Evolutionary conservation across 2,113 vertebrate genomes (phyloP), one percentile per base, ranked within the genome.

Genomic region (Monarcha castaneiventris): DNA sequence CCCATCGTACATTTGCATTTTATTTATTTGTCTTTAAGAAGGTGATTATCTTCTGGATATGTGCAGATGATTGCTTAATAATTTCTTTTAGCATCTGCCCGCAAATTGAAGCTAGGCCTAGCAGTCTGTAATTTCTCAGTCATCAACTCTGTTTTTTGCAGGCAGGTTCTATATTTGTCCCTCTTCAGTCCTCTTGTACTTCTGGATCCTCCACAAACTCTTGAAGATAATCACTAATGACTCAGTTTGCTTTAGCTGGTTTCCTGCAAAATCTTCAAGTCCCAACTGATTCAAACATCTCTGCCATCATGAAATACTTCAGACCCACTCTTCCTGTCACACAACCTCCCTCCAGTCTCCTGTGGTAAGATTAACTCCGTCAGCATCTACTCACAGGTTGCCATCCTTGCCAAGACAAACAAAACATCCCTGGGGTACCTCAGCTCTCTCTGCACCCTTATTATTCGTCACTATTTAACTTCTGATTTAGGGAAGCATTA

Each of bases 141-240:
- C 59, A 1, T 49, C 75, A 80, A 44, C 11, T 72, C 69, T 77
- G 22, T 41, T 90, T 96, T 80, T 94, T 67, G 55, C 59, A 80
- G 75, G 11, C 39, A 4, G 35, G 43, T 89, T 95, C 95, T 95
- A 90, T 89, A 90, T 96, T 94, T 96, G 88, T 95, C 79, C 64
- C 83, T 80, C 41, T 94, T 91, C 71, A 90, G 41, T 71, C 16
- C 46, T 82, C 59, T 94, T 72, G 32, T 90, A 56, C 79, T 95
- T 94, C 63, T 92, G 63, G 94, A 84, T 92, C 83, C 72, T 94
- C 86, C 72, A 58, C 68, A 92, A 84, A 69, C 79, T 69, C 94
- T 95, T 89, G 86, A 94, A 52, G 35, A 92, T 93, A 93, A 94
- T 96, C 76, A 77, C 67, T 88, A 93, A 93, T 95, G 90, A 94